Evolutionary conservation across 2,888 invertebrate species (phyloP).

Genomic region (Nephrotoma flavescens): DNA sequence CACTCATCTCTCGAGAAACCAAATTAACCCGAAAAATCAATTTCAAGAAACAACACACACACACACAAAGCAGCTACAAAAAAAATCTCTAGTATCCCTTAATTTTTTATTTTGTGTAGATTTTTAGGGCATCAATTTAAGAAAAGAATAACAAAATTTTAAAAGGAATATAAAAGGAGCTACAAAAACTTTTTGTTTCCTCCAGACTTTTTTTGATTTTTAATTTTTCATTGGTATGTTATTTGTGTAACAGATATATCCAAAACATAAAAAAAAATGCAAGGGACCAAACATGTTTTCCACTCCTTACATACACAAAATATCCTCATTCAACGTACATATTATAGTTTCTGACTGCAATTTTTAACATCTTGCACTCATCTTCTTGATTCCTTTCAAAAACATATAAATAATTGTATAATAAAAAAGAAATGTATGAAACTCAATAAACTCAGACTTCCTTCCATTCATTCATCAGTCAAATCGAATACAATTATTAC

Average conservation of each 20-base stretch:
- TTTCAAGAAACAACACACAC: not conserved
- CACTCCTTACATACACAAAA: not conserved
- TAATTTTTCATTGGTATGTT: not conserved
- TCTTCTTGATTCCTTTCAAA: not conserved
- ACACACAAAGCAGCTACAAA: not conserved
- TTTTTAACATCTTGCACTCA: not conserved
- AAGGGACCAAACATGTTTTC: not conserved
- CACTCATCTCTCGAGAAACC: not conserved
- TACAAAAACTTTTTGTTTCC: not conserved
- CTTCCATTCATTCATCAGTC: not conserved
- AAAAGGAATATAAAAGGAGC: not conserved
- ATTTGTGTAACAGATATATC: not conserved
- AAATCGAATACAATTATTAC: not conserved
- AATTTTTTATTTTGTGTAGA: not conserved
- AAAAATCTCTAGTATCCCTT: not conserved
- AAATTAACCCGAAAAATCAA: not conserved
- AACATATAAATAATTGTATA: not conserved
- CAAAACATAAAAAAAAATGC: not conserved
- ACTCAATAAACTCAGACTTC: not conserved
- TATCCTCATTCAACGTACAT: not conserved
- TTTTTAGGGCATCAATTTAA: not conserved
- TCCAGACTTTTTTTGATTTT: not conserved
- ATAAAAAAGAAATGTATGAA: not conserved
- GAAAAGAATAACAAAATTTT: not conserved
- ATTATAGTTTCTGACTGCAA: not conserved